These are phyloP conservation scores for Gymnogyps californianus DNA, from an alignment of 2,113 vertebrate species.

Conservation along the genomic window DNA sequence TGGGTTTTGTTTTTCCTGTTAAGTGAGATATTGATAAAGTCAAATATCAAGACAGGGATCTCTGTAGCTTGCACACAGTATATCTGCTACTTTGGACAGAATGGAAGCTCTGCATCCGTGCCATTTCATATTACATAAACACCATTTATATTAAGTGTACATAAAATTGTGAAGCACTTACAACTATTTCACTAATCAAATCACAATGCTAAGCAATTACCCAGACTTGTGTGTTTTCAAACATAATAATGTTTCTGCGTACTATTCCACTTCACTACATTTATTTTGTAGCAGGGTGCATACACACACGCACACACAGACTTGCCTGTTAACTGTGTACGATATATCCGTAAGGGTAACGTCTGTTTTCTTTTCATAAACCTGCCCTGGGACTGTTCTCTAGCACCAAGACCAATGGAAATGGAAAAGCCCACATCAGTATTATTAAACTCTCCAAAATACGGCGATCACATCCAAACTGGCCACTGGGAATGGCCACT, in stretches of 20 bases:
- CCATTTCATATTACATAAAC: background rate
- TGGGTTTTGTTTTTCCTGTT: background rate
- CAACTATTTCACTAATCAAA: background rate
- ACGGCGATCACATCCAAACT: accelerated
- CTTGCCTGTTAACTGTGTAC: background rate
- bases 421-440: background rate
- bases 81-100: background rate
- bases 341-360: background rate
- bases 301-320: background rate
- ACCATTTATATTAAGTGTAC: background rate
- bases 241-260: background rate
- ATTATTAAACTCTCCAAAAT: background rate
- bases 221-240: background rate
- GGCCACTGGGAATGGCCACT: background rate
- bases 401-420: background rate
- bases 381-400: background rate
- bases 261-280: background rate
- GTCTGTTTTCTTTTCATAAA: background rate
- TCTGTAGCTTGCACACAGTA: background rate
- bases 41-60: background rate
- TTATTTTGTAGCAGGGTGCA: background rate
- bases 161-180: background rate
- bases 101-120: background rate
- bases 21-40: background rate
- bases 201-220: accelerated